phyloP scores from a whole-genome alignment of 2,797 vertebrate genomes.

The Coreius guichenoti region DNA sequence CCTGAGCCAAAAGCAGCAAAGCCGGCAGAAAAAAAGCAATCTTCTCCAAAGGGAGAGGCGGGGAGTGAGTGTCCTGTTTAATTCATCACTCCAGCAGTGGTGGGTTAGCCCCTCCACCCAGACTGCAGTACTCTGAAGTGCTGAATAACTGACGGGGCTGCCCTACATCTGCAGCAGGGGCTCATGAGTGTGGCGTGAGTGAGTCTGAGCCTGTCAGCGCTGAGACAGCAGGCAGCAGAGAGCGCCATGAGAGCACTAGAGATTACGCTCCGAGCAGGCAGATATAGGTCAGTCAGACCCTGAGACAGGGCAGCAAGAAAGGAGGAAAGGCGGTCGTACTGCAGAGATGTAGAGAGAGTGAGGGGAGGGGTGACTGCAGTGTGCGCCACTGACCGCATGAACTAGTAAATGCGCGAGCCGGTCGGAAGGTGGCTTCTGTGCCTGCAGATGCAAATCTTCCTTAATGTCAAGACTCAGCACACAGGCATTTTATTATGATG shows the following conservation, averaged over 20 bases:
- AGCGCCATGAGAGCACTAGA: slow-evolving; percentile 27
- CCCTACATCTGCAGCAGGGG: slow-evolving; percentile 46
- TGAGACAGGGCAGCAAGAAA: slow-evolving; percentile 55
- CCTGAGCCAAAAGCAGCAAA: slow-evolving; percentile 69
- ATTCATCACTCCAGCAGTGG: slow-evolving; percentile 49
- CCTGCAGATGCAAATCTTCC: slow-evolving; percentile 28
- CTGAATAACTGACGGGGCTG: slow-evolving; percentile 50
- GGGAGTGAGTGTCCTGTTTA: slow-evolving; percentile 56
- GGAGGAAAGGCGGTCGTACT: slow-evolving; percentile 16
- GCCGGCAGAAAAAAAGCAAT: slow-evolving; percentile 47
- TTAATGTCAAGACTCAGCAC: slow-evolving; percentile 30
- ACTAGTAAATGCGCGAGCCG: slow-evolving; percentile 4
- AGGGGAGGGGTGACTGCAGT: slow-evolving; percentile 2
- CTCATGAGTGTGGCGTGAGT: slow-evolving; percentile 1
- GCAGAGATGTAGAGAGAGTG: not conserved
- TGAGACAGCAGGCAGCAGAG: slow-evolving; percentile 33
- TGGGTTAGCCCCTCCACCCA: slow-evolving; percentile 37
- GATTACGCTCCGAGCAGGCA: slow-evolving; percentile 56
- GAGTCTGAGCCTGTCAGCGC: slow-evolving; percentile 2
- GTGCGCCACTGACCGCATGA: slow-evolving; percentile 32
- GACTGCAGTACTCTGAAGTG: slow-evolving; percentile 46
- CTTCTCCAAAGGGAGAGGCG: slow-evolving; percentile 57
- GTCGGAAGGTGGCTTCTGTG: not conserved
- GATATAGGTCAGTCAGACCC: slow-evolving; percentile 71
- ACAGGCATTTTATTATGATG: slow-evolving; percentile 43